Base-by-base conservation (phyloP, 2,888 invertebrate genomes). In the Aphodius granarius region DNA sequence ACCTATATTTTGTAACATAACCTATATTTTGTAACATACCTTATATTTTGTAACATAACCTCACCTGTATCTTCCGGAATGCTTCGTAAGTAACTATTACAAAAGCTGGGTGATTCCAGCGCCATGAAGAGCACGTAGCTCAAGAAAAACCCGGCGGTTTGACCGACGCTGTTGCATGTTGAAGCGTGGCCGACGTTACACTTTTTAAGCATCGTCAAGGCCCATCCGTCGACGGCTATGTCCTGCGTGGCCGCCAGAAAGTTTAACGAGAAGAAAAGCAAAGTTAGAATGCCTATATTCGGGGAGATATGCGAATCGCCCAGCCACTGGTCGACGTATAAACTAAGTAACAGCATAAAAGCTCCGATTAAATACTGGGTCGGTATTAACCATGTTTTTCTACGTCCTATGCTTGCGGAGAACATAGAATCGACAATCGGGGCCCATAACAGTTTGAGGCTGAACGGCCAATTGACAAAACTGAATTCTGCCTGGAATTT, bases 141-240 rank as follows among this genome's bases (percentile, higher is more conserved):
- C 1, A 99, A 89, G 85, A 99, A 98, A 86, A 95, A 98, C 0
- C 99, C 99, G 63, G 97, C 95, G 0, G 98, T 99, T 89, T 99
- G 99, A 2, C 99, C 99, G 0, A 99, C 97, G 81, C 96, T 96
- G 85, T 99, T 99, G 85, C 99, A 99, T 0, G 99, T 99, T 1
- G 99, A 99, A 0, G 99, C 99, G 89, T 99, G 97, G 1, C 97
- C 97, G 3, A 99, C 97, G 88, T 99, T 99, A 82, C 93, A 90
- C 92, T 96, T 94, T 84, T 97, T 95, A 1, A 99, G 89, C 97
- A 99, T 99, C 0, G 99, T 99, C 13, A 99, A 89, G 0, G 99
- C 99, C 99, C 99, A 99, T 19, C 99, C 99, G 89, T 99, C 99
- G 0, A 99, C 99, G 16, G 98, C 99, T 83, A 99, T 98, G 87